Conservation (phyloP, 1,140 invertebrate genomes). For the Drosophila jambulina region DNA sequence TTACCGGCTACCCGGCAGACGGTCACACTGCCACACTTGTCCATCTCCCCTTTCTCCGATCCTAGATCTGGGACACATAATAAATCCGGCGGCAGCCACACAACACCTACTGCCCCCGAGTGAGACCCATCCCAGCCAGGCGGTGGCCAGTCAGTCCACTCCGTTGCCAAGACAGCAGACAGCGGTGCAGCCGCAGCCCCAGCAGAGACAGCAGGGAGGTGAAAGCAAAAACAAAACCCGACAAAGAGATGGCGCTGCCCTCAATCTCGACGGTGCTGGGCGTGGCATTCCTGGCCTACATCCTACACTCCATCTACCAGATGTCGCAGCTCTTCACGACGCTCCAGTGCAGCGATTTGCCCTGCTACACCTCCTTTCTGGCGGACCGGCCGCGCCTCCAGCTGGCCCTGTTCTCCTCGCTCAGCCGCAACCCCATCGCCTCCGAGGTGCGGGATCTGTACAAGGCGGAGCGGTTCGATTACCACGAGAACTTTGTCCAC, state of each 20-base stretch:
- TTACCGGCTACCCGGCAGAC: not conserved
- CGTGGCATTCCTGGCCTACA: conserved; percentile 89
- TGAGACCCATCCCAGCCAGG: not conserved
- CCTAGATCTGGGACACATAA: not conserved
- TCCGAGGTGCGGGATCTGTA: conserved; percentile 82
- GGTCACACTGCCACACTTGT: not conserved
- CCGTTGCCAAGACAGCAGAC: not conserved
- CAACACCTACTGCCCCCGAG: not conserved
- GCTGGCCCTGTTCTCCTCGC: conserved; percentile 87
- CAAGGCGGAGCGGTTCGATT: conserved; percentile 86
- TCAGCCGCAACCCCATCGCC: conserved; percentile 85
- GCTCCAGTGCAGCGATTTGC: conserved; percentile 88
- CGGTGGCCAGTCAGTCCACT: not conserved
- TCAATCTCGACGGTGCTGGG: conserved; percentile 86
- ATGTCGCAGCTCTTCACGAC: conserved; percentile 90
- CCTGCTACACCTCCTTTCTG: conserved; percentile 88
- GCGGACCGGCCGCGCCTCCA: conserved; percentile 86
- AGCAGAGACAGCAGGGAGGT: not conserved
- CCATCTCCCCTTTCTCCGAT: not conserved
- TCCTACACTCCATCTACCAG: conserved; percentile 90
- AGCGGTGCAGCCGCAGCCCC: not conserved
- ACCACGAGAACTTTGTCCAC: conserved; percentile 84
- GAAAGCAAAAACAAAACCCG: not conserved
- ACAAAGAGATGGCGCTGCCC: conserved; percentile 63
- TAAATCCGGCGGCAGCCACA: not conserved